These are phyloP conservation scores for Momotus momota DNA, from an alignment of 2,797 vertebrate genomes.

Conservation along the genomic window DNA sequence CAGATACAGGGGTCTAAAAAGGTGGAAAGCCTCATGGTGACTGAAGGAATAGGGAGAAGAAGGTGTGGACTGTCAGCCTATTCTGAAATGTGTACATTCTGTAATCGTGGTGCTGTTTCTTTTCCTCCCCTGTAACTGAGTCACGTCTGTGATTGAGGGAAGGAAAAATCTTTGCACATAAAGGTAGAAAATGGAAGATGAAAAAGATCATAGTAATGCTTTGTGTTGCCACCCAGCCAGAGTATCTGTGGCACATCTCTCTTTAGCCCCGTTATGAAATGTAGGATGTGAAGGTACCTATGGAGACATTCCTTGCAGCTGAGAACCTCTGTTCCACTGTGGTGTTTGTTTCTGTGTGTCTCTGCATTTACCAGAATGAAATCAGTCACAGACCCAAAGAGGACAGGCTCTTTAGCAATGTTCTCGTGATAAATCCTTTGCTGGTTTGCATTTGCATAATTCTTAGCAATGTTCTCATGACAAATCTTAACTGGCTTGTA, in stretches of 20 bases:
- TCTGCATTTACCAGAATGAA: not conserved
- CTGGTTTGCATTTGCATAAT: not conserved
- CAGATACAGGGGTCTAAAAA: not conserved
- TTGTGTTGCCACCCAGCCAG: not conserved
- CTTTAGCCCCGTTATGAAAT: not conserved
- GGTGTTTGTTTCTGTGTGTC: not conserved
- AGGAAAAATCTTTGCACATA: not conserved
- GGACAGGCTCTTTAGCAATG: not conserved
- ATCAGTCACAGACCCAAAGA: not conserved
- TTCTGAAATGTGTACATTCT: accelerated
- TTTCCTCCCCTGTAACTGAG: not conserved
- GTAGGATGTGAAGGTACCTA: not conserved
- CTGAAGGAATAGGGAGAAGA: not conserved
- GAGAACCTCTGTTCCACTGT: accelerated
- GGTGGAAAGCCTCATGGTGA: not conserved
- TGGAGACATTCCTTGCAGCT: not conserved
- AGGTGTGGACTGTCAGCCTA: accelerated
- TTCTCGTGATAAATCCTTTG: not conserved
- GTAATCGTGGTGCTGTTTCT: not conserved
- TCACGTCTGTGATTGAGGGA: not conserved
- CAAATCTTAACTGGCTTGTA: not conserved
- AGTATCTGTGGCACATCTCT: not conserved
- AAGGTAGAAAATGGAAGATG: not conserved
- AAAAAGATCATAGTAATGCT: not conserved
- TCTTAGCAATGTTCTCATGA: not conserved